Base-by-base conservation (phyloP, 2,888 invertebrate genomes). In the Drosophila antonietae region DNA sequence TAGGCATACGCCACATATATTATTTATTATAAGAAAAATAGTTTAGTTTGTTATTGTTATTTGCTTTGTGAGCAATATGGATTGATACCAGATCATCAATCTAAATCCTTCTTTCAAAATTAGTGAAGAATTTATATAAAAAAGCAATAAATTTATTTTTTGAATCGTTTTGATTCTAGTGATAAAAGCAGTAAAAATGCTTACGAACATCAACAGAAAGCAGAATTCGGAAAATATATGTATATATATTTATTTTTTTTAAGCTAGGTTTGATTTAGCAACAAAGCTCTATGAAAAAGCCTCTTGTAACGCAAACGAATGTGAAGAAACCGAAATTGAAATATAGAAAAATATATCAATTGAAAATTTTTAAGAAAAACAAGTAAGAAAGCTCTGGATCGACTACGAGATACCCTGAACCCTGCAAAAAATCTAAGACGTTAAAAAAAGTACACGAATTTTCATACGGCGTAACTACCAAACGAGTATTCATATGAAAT, bases 1-100 rank as follows among this genome's bases (percentile, higher is more conserved):
- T 57, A 57, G 39, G 3, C 57, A 63, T 63, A 57, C 39, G 47
- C 31, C 28, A 63, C 31, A 37, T 31, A 35, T 18, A 10, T 15
- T 43, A 9, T 44, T 44, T 18, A 12, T 6, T 35, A 9, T 20
- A 39, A 15, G 1, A 10, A 12, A 23, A 44, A 20, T 33, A 1
- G 4, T 23, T 47, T 46, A 10, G 2, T 43, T n/a, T n/a, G 15
- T 1, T 15, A 41, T 23, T 47, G 47, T 14, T 35, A 37, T 28
- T 47, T 35, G 12, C 1, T 18, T 9, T 47, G 10, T 15, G 8
- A 23, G 2, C n/a, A 20, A 8, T 35, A 47, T 18, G 28, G 14
- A 28, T 12, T 15, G 15, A 18, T 23, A 5, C 2, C 12, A 15
- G 52, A 1, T 23, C 18, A 15, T 23, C 23, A 31, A 41, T 41